phyloP scores from a whole-genome alignment of 2,797 vertebrate species.

The Podarcis lilfordi region DNA sequence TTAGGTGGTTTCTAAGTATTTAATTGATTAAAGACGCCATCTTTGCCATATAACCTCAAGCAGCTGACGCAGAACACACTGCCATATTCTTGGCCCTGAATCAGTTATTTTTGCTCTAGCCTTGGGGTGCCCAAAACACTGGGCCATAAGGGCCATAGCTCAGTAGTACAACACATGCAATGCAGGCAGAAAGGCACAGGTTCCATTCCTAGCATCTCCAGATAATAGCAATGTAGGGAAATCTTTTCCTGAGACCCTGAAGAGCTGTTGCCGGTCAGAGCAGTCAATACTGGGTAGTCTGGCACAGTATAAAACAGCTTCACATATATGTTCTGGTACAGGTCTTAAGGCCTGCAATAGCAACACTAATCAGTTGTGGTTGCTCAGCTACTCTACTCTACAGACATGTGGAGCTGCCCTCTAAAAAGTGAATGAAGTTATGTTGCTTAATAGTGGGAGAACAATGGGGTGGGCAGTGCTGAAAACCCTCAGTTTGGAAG shows the following conservation, averaged over 20 bases:
- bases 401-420: background rate
- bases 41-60: background rate
- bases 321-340: background rate
- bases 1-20: constrained; percentile 1
- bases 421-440: too few relatives aligned
- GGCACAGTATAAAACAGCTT: background rate
- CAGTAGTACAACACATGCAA: background rate
- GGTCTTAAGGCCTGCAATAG: background rate
- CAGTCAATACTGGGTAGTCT: background rate
- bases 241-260: background rate
- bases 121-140: background rate
- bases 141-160: background rate
- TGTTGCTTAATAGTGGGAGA: too few relatives aligned
- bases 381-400: background rate
- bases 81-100: background rate
- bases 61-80: background rate
- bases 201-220: background rate
- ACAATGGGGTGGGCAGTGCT: too few relatives aligned
- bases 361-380: background rate
- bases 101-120: background rate
- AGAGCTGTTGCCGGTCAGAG: background rate
- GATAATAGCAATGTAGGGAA: background rate
- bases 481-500: background rate
- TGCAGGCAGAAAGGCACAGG: background rate
- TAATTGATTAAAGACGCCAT: constrained; percentile 1